A percentile compares a stretch with the other conserved stretches of the same genome.
Conservation (phyloP, 1,140 invertebrate genomes). For the Ephestia elutella region DNA sequence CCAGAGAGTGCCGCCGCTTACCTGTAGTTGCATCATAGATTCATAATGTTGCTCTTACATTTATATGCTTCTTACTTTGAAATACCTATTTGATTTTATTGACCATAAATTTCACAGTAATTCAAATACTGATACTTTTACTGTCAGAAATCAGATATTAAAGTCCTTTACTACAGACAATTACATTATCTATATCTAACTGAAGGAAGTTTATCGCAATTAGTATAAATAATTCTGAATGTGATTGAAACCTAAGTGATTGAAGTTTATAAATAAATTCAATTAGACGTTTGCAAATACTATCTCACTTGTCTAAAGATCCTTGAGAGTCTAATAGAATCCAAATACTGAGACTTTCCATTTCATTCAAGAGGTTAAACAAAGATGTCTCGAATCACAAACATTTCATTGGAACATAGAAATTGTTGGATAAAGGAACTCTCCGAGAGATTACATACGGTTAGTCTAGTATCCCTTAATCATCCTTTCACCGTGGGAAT, state of each 20-base stretch:
- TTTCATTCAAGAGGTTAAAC: slow-evolving; percentile 2
- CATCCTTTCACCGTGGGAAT: slow-evolving; percentile 11
- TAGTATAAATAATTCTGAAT: too few relatives aligned
- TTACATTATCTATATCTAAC: too few relatives aligned
- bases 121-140: too few relatives aligned
- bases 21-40: neutral
- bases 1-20: neutral
- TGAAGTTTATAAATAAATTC: too few relatives aligned
- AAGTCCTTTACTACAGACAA: too few relatives aligned
- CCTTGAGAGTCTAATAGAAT: neutral
- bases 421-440: neutral
- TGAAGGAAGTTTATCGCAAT: too few relatives aligned
- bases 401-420: neutral
- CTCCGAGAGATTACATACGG: neutral
- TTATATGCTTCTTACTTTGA: too few relatives aligned
- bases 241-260: too few relatives aligned
- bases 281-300: neutral
- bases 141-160: too few relatives aligned
- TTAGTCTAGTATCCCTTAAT: slow-evolving; percentile 1
- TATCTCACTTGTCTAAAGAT: neutral
- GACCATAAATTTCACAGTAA: too few relatives aligned
- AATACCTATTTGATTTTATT: too few relatives aligned
- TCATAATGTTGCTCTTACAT: neutral
- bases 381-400: neutral
- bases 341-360: neutral